Evolutionary conservation across 1,140 invertebrate genomes (phyloP).

Genomic region (Aphidius gifuensis): DNA sequence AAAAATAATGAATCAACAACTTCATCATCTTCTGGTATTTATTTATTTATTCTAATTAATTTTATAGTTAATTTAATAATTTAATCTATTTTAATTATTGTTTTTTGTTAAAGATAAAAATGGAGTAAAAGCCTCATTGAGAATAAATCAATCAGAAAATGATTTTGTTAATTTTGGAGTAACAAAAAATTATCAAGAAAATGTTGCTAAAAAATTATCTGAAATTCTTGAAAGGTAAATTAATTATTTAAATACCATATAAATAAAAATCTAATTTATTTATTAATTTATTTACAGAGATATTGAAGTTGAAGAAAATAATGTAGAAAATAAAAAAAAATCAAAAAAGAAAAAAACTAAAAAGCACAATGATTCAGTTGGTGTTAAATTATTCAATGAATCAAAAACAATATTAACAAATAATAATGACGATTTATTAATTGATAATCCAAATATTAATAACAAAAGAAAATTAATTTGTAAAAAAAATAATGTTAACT

Average conservation of each 20-base stretch:
- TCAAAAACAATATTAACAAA: constrained; percentile 26
- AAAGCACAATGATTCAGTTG: constrained; percentile 14
- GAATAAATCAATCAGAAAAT: constrained; percentile 14
- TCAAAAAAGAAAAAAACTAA: constrained; percentile 15
- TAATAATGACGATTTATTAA: constrained; percentile 9
- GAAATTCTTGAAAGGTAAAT: constrained; percentile 36
- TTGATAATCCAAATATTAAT: not conserved
- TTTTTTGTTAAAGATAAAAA: no score
- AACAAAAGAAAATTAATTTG: constrained; percentile 18
- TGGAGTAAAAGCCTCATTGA: constrained; percentile 8
- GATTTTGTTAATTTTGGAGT: constrained; percentile 35
- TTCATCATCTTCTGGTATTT: no score
- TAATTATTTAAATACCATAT: constrained; percentile 8
- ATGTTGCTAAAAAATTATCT: constrained; percentile 37
- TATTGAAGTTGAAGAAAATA: constrained; percentile 21
- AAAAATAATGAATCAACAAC: no score
- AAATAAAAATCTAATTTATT: constrained; percentile 15
- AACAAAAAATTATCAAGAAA: constrained; percentile 30
- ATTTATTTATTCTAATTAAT: no score
- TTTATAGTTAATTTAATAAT: no score
- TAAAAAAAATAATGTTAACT: constrained; percentile 10
- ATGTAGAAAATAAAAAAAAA: constrained; percentile 1
- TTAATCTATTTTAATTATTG: no score
- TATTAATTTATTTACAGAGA: constrained; percentile 23
- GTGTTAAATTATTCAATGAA: constrained; percentile 38